phyloP scores from a whole-genome alignment of 64 coral and sea anemone species.

The Stylophora pistillata region DNA sequence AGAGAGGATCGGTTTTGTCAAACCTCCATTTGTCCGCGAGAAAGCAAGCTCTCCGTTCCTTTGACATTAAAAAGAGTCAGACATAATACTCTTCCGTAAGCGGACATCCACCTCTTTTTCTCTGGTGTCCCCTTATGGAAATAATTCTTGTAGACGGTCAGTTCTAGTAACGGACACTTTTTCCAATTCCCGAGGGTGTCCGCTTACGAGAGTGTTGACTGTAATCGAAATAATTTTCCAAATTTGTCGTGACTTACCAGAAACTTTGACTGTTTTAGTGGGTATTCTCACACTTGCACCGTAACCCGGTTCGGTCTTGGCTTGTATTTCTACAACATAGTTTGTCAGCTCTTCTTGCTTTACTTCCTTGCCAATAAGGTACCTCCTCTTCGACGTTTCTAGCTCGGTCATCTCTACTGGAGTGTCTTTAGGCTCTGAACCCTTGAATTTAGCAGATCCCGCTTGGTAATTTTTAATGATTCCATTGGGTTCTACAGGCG shows the following conservation, averaged over 20 bases:
- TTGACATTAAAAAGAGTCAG: too few relatives aligned
- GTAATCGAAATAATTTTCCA: too few relatives aligned
- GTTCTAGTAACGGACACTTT: too few relatives aligned
- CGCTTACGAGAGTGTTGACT: too few relatives aligned
- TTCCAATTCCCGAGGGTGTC: too few relatives aligned
- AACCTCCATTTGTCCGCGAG: too few relatives aligned
- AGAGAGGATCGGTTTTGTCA: too few relatives aligned
- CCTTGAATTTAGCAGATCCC: neutral
- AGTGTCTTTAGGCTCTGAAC: neutral
- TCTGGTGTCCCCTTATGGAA: too few relatives aligned
- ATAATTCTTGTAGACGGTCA: too few relatives aligned
- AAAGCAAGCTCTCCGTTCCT: too few relatives aligned
- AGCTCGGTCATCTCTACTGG: neutral
- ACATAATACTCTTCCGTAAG: too few relatives aligned
- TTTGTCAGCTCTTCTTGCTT: neutral
- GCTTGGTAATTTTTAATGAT: conserved; percentile 39
- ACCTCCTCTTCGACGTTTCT: neutral
- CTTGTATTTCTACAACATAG: conserved; percentile 49
- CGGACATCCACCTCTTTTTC: too few relatives aligned
- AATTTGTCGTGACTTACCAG: conserved; percentile 1
- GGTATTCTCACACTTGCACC: neutral
- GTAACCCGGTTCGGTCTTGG: conserved; percentile 9
- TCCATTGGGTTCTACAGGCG: conserved; percentile 45
- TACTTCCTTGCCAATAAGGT: conserved; percentile 17
- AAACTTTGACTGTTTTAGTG: neutral